Percentiles rank a stretch among this genome's conserved stretches.
Conservation (phyloP, 2,113 vertebrate species). For the Craseonycteris thonglongyai region DNA sequence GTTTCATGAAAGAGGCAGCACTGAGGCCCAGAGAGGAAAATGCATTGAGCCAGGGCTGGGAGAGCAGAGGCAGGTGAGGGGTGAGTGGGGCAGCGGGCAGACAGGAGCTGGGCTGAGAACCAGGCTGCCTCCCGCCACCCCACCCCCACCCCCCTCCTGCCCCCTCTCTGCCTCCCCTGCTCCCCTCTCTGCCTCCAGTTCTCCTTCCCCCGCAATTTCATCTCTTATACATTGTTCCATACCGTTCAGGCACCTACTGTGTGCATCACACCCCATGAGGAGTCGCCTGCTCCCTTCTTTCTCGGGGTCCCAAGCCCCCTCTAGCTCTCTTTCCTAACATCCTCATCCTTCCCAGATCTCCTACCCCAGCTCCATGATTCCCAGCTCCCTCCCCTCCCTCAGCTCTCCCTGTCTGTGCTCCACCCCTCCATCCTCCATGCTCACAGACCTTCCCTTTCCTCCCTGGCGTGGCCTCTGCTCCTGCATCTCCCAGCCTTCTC, state of each 20-base stretch:
- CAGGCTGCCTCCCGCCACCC: neutral
- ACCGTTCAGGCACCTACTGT: neutral
- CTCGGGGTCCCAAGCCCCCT: constrained; percentile 7
- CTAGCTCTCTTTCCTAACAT: neutral
- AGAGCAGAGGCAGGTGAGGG: neutral
- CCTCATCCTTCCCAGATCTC: neutral
- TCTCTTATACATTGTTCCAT: neutral
- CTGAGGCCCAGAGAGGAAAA: neutral
- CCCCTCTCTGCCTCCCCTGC: neutral
- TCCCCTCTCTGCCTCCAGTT: neutral
- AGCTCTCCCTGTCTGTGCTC: neutral
- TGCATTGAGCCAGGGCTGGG: neutral
- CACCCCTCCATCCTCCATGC: rapidly evolving
- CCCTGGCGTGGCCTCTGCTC: neutral
- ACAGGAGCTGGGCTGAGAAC: neutral
- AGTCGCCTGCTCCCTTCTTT: neutral
- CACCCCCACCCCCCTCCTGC: too few species aligned
- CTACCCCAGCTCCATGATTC: neutral
- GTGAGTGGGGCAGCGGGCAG: too few species aligned
- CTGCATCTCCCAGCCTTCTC: neutral
- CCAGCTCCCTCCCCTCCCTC: neutral
- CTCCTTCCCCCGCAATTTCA: neutral
- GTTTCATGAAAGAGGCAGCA: neutral
- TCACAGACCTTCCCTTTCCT: neutral
- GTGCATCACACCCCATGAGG: neutral